These are phyloP conservation scores for Trachymyrmex cornetzi DNA, from an alignment of 1,140 invertebrate genomes.

Conservation along the genomic window DNA sequence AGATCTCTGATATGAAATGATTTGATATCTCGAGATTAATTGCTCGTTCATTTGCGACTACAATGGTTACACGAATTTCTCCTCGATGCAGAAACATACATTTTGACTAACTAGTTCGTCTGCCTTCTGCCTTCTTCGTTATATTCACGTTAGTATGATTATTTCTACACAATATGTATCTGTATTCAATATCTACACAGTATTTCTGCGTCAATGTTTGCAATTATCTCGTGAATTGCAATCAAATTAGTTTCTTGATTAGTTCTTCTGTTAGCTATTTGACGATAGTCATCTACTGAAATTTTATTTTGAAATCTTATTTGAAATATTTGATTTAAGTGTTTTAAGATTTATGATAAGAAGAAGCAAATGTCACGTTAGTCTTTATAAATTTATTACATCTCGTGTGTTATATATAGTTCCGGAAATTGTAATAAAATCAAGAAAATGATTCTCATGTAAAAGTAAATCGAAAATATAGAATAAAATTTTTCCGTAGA, in stretches of 20 bases:
- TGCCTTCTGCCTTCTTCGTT: not conserved
- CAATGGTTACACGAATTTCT: conserved; percentile 8
- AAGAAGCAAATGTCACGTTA: not conserved
- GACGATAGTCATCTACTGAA: not conserved
- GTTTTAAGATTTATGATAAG: not conserved
- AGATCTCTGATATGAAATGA: conserved; percentile 39
- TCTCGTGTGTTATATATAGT: not conserved
- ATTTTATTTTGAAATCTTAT: not conserved
- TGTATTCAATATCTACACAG: not conserved
- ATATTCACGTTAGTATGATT: not conserved
- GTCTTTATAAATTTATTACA: not conserved
- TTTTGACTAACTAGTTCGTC: not conserved
- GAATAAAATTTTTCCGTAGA: no score
- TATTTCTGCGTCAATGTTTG: not conserved
- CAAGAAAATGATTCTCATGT: no score
- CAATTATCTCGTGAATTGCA: not conserved
- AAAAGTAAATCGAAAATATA: no score
- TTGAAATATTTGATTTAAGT: not conserved
- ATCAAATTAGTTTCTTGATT: not conserved
- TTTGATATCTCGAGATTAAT: conserved; percentile 39
- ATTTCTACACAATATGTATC: not conserved
- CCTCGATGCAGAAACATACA: not conserved
- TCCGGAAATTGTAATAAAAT: not conserved
- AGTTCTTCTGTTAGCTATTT: not conserved
- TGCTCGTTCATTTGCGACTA: not conserved